Conservation (phyloP, 2,888 invertebrate species). For the Lomographa bimaculata region DNA sequence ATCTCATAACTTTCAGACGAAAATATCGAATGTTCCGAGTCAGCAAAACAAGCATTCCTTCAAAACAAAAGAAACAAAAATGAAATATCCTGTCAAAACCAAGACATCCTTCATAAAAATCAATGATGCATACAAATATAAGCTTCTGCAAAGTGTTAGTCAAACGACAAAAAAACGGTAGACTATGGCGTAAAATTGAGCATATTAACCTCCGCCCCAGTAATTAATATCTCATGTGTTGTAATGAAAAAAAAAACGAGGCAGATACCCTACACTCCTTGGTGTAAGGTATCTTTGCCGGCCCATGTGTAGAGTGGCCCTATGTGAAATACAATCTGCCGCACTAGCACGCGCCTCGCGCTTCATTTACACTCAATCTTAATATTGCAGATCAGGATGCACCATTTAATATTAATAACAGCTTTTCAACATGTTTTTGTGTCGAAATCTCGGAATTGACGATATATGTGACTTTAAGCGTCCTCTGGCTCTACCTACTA, state of each 20-base stretch:
- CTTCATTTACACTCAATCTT: slow-evolving; percentile 78
- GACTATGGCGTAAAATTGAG: slow-evolving; percentile 68
- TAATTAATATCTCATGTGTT: slow-evolving; percentile 76
- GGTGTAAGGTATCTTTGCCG: slow-evolving; percentile 42
- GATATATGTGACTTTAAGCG: slow-evolving; percentile 20
- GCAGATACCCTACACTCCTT: slow-evolving; percentile 40
- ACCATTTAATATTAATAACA: slow-evolving; percentile 74
- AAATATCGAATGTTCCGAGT: too few relatives aligned
- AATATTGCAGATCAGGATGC: slow-evolving; percentile 73
- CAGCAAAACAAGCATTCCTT: too few relatives aligned
- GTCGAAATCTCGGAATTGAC: slow-evolving; percentile 43
- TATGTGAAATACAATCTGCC: slow-evolving; percentile 55
- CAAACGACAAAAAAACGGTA: slow-evolving; percentile 39
- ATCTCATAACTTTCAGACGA: too few relatives aligned
- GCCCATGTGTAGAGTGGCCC: slow-evolving; percentile 36
- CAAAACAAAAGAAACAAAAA: neutral
- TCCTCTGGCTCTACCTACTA: neutral
- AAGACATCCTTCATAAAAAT: slow-evolving; percentile 29
- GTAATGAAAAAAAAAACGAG: slow-evolving; percentile 52
- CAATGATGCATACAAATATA: slow-evolving; percentile 21
- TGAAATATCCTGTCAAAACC: slow-evolving; percentile 16
- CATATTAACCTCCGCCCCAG: slow-evolving; percentile 62
- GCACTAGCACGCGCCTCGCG: slow-evolving; percentile 69
- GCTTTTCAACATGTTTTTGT: slow-evolving; percentile 55
- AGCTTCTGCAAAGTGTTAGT: slow-evolving; percentile 15